Evolutionary conservation across 2,797 vertebrate genomes (phyloP).

Genomic region (Halcyon chelicuti): DNA sequence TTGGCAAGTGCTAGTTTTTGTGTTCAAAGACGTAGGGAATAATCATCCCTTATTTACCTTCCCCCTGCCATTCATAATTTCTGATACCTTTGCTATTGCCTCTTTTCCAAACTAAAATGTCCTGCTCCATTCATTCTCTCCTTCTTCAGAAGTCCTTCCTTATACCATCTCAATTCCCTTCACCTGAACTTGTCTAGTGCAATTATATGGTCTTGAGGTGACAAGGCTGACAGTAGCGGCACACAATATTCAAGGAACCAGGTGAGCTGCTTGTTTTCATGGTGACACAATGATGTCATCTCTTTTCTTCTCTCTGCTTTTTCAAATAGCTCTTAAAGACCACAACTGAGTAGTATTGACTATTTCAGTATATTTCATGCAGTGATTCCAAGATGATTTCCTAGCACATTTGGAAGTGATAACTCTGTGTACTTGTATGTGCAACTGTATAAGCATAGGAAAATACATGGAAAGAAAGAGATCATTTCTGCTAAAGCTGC

Average conservation of each 20-base stretch:
- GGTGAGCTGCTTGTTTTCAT: neutral
- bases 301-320: neutral
- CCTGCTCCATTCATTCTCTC: neutral
- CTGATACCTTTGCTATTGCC: neutral
- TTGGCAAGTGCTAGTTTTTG: neutral
- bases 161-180: neutral
- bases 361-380: neutral
- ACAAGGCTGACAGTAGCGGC: neutral
- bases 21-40: neutral
- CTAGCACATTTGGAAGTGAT: neutral
- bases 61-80: neutral
- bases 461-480: neutral
- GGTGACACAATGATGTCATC: accelerated
- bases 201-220: neutral
- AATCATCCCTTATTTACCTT: neutral
- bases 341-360: neutral
- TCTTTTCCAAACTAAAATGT: neutral
- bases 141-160: neutral
- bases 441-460: neutral
- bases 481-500: neutral
- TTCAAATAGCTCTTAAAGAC: neutral
- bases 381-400: neutral
- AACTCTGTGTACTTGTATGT: neutral
- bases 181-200: neutral
- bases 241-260: accelerated